Base-by-base conservation (phyloP, 2,797 vertebrate genomes). In the Hyperoplus lanceolatus region DNA sequence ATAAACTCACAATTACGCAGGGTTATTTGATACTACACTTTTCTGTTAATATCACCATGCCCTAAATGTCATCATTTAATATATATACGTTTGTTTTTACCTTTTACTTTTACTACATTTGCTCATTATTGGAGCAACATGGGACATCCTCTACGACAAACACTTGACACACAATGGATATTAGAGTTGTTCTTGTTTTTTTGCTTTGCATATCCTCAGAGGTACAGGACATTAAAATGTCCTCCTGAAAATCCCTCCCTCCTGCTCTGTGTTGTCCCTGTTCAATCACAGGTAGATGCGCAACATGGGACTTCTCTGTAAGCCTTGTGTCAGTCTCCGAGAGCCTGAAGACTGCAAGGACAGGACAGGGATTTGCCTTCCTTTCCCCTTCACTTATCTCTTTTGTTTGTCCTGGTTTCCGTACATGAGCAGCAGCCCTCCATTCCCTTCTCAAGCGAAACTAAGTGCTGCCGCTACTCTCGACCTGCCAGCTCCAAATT, bases 401-500 rank as follows among this genome's bases (percentile, higher is more conserved):
- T 93, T 93, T 92, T 93, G 93, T 94, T 93, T 93, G 92, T 93
- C 88, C 91, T 89, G 82, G 87, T 90, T 92, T 91, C 83, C 85
- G 79, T 86, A 89, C 90, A 93, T 83, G 91, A 92, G 88, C 91
- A 90, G 78, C 77, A 87, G 63, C 89, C 83, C 91, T 90, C 82
- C 82, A 54, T 89, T 89, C 84, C 90, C 90, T 87, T 81, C 84
- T 89, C 81, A 90, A 90, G 92, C 86, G 89, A 93, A 93, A 92
- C 93, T 93, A 93, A 94, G 89, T 92, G 93, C 91, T 82, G 90
- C 88, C 72, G 75, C 92, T 91, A 78, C 90, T 92, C 86, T 90
- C 85, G 75, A 92, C 92, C 93, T 92, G 92, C 91, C 90, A 92
- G 91, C 92, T 91, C 91, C 88, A 94, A 95, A 94, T 94, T 95